A percentile compares a stretch with the other conserved stretches of the same genome.
Evolutionary conservation across 2,797 vertebrate species (phyloP).

Genomic region (Scolopax rusticola): DNA sequence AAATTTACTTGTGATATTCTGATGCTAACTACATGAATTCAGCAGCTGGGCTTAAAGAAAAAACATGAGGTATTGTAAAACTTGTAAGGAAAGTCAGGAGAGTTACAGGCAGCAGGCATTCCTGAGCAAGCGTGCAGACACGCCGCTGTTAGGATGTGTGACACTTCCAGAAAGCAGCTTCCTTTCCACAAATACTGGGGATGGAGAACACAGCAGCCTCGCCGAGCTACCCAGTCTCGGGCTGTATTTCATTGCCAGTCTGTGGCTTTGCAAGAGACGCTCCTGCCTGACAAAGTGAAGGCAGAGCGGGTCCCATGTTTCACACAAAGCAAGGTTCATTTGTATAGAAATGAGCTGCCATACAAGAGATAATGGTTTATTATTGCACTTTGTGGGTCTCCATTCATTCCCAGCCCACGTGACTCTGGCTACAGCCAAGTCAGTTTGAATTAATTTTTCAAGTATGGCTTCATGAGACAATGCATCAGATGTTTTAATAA

Average conservation of each 20-base stretch:
- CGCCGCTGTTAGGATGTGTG: not conserved
- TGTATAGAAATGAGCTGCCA: conserved; percentile 8
- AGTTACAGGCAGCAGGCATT: not conserved
- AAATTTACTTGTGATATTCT: not conserved
- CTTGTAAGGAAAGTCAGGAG: not conserved
- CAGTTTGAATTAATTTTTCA: conserved; percentile 76
- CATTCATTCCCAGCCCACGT: conserved; percentile 60
- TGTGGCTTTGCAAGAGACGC: not conserved
- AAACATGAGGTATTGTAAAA: not conserved
- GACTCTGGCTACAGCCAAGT: conserved; percentile 50
- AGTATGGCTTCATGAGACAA: conserved; percentile 61
- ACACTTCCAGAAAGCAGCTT: not conserved
- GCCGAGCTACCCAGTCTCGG: not conserved
- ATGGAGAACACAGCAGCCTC: not conserved
- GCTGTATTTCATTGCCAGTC: not conserved
- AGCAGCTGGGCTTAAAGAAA: not conserved
- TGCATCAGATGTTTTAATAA: conserved; percentile 77
- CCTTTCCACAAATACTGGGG: not conserved
- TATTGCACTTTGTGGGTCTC: conserved; percentile 15
- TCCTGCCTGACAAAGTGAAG: not conserved
- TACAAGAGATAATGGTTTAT: conserved; percentile 44
- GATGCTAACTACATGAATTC: not conserved
- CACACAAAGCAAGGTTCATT: conserved; percentile 34
- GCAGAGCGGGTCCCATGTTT: not conserved
- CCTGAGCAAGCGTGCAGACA: not conserved